phyloP scores from a whole-genome alignment of 2,888 invertebrate genomes.

The Polymixis lichenea region DNA sequence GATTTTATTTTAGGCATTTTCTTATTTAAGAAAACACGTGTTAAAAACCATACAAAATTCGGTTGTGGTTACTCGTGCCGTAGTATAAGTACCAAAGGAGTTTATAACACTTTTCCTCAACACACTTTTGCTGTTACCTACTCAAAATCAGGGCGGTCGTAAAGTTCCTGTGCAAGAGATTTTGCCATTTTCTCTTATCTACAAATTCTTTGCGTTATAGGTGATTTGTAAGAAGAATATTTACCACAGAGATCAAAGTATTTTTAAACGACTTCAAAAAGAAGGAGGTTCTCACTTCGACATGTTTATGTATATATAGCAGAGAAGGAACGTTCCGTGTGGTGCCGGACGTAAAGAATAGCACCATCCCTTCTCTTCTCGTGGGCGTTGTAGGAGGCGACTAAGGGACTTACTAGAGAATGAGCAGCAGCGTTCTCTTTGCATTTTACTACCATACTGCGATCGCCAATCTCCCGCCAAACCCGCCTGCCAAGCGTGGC shows the following conservation, averaged over 20 bases:
- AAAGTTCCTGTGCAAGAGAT: conserved; percentile 8
- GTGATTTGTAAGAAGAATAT: conserved; percentile 1
- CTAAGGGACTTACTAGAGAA: too few relatives aligned
- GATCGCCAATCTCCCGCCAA: too few relatives aligned
- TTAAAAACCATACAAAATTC: neutral
- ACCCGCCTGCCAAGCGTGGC: too few relatives aligned
- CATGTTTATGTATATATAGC: too few relatives aligned
- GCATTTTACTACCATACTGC: too few relatives aligned
- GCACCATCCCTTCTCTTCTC: too few relatives aligned
- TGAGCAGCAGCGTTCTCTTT: too few relatives aligned
- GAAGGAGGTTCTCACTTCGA: too few relatives aligned
- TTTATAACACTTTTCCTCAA: conserved; percentile 5
- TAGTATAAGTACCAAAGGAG: neutral
- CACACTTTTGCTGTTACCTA: conserved; percentile 14
- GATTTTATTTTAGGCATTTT: neutral
- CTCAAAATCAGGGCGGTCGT: conserved; percentile 7
- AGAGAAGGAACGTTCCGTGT: too few relatives aligned
- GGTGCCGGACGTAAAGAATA: too few relatives aligned
- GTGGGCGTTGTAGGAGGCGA: too few relatives aligned
- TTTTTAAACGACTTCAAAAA: too few relatives aligned
- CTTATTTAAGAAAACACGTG: neutral
- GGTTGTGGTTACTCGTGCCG: neutral
- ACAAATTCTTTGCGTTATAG: conserved; percentile 2
- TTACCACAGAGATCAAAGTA: conserved; percentile 14
- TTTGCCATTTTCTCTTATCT: conserved; percentile 8